Percentiles rank a stretch among this genome's conserved stretches.
Evolutionary conservation across 2,888 invertebrate species (phyloP).

Genomic region (Drosophila greeni): DNA sequence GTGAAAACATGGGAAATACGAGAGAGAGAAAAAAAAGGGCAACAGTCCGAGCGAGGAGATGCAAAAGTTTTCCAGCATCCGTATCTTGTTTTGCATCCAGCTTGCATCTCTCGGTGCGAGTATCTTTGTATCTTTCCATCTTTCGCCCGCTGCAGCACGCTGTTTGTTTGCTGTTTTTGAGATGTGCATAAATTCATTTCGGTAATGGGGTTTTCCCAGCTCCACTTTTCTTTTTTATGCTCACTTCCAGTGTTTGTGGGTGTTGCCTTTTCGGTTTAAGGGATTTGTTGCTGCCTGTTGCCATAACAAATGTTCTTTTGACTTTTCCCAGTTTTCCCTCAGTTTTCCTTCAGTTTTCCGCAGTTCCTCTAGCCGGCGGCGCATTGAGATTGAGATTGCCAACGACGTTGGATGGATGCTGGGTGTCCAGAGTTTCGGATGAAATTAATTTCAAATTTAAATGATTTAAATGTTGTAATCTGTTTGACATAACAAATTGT

Average conservation of each 20-base stretch:
- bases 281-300: conserved; percentile 59
- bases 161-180: conserved; percentile 62
- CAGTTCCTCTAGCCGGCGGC: conserved; percentile 39
- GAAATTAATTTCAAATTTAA: conserved; percentile 59
- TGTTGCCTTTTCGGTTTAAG: conserved; percentile 51
- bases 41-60: conserved; percentile 21
- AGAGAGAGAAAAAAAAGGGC: conserved; percentile 15
- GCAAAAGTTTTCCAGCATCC: conserved; percentile 46
- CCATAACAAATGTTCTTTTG: conserved; percentile 53
- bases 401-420: conserved; percentile 24
- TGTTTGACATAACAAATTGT: conserved; percentile 41
- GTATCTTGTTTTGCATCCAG: conserved; percentile 36
- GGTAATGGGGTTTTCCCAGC: conserved; percentile 67
- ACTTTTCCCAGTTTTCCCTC: conserved; percentile 19
- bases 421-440: conserved; percentile 35
- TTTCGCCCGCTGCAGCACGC: conserved; percentile 24
- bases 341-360: not conserved
- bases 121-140: conserved; percentile 21
- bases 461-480: conserved; percentile 47
- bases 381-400: conserved; percentile 30
- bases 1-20: conserved; percentile 56
- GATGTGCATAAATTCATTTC: conserved; percentile 72
- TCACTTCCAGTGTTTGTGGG: conserved; percentile 29
- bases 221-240: conserved; percentile 26
- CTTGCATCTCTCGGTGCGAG: conserved; percentile 10